A percentile compares a stretch with the other conserved stretches of the same genome.
Evolutionary conservation across 2,113 vertebrate genomes (phyloP).

Genomic region (Perognathus longimembris): DNA sequence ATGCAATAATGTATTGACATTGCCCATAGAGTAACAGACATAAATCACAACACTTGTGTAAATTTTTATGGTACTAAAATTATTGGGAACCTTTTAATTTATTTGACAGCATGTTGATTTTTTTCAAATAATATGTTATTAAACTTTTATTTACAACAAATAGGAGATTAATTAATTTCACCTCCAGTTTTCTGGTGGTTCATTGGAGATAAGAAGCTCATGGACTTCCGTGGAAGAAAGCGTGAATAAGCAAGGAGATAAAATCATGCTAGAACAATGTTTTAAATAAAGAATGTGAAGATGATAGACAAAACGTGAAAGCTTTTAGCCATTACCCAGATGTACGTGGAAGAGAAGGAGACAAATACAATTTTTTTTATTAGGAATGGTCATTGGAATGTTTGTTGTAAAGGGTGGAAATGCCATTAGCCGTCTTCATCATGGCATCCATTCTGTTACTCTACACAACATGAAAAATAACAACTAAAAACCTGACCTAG

Average conservation of each 20-base stretch:
- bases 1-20: background rate
- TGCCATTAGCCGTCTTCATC: background rate
- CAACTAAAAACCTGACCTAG: background rate
- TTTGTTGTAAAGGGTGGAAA: background rate
- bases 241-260: background rate
- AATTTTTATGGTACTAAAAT: background rate
- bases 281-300: background rate
- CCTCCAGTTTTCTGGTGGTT: background rate
- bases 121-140: background rate
- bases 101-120: background rate
- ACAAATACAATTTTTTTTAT: background rate
- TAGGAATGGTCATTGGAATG: background rate
- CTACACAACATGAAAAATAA: background rate
- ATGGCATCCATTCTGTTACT: too few relatives aligned
- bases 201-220: too few relatives aligned
- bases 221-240: background rate
- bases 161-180: background rate
- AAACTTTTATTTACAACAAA: background rate
- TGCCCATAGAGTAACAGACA: background rate
- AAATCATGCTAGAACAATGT: background rate
- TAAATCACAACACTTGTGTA: background rate
- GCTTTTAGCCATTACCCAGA: background rate
- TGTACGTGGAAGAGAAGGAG: background rate
- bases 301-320: background rate
- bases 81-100: background rate